These are phyloP conservation scores for Drosophila sturtevanti DNA, from an alignment of 1,140 invertebrate genomes.

Conservation along the genomic window DNA sequence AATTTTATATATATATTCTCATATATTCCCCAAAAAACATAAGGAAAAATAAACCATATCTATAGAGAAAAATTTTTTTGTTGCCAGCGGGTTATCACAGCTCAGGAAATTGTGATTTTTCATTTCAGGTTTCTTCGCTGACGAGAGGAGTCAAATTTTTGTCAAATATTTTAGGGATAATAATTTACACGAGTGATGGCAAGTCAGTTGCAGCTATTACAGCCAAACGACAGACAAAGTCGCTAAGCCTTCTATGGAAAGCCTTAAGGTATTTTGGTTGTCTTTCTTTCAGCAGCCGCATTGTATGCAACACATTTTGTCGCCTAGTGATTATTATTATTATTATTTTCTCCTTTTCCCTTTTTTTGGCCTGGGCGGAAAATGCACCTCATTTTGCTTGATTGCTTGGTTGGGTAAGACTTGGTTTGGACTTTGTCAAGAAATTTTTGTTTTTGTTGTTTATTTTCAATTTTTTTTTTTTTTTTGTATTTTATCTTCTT, in stretches of 20 bases:
- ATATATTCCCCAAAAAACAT: background rate
- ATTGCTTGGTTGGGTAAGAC: constrained; percentile 45
- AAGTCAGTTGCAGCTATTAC: background rate
- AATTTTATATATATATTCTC: constrained; percentile 8
- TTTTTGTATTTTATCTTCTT: background rate
- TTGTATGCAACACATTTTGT: constrained; percentile 78
- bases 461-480: background rate
- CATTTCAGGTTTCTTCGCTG: constrained; percentile 59
- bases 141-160: constrained; percentile 56
- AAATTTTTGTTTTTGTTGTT: no score
- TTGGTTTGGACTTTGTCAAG: constrained; percentile 42
- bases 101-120: constrained; percentile 77
- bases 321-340: constrained; percentile 71
- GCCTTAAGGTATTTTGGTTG: constrained; percentile 42
- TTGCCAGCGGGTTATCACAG: constrained; percentile 68
- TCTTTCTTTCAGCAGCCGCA: constrained; percentile 57
- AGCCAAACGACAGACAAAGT: background rate
- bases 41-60: background rate
- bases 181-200: constrained; percentile 71
- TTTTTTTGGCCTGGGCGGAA: constrained; percentile 6
- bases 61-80: constrained; percentile 4
- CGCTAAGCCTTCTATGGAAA: background rate
- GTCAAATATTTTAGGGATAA: constrained; percentile 73
- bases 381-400: constrained; percentile 73
- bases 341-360: constrained; percentile 48